Conservation (phyloP, 1,140 invertebrate genomes). For the Drosophila orosa region DNA sequence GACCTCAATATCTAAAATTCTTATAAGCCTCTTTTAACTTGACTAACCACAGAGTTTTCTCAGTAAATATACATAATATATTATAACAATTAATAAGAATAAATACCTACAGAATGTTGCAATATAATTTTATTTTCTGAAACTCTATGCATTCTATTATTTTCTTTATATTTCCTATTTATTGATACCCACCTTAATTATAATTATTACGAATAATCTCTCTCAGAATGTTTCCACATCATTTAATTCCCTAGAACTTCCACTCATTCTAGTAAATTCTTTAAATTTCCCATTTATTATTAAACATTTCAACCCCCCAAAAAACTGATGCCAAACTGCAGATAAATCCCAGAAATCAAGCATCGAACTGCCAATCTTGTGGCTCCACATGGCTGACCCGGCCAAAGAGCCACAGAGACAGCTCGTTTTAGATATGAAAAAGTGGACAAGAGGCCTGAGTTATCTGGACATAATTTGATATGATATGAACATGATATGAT, state of each 20-base stretch:
- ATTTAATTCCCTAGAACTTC: too few species aligned
- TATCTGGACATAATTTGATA: constrained; percentile 56
- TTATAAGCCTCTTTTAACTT: neutral
- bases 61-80: neutral
- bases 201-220: too few species aligned
- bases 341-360: constrained; percentile 17
- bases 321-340: constrained; percentile 14
- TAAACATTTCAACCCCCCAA: neutral
- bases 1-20: neutral
- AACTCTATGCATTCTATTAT: neutral
- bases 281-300: neutral
- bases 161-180: neutral
- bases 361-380: constrained; percentile 24
- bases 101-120: neutral
- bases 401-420: neutral
- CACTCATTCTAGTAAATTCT: neutral
- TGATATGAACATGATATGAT: constrained; percentile 71
- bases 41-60: neutral
- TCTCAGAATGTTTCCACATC: too few species aligned
- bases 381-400: constrained; percentile 22
- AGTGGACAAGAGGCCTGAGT: constrained; percentile 25
- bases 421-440: constrained; percentile 9
- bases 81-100: too few species aligned
- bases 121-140: neutral
- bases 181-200: too few species aligned